Percentiles rank a stretch among this genome's conserved stretches.
Evolutionary conservation across 2,797 vertebrate species (phyloP).

Genomic region (Paguma larvata): DNA sequence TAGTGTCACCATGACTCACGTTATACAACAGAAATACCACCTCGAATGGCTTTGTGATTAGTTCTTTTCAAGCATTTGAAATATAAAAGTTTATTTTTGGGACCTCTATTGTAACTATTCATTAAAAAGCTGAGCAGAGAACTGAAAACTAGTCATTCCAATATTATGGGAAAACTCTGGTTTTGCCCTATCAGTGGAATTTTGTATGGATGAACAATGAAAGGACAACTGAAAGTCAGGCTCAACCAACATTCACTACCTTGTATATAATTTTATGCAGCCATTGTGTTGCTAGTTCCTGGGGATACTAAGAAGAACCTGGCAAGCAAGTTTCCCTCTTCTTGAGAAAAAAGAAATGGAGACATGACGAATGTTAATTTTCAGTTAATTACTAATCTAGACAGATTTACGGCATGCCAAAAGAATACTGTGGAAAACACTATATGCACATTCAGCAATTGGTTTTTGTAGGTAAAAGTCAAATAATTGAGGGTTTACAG

Average conservation of each 20-base stretch:
- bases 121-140: neutral
- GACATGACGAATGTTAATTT: neutral
- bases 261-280: neutral
- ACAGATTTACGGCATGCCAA: neutral
- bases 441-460: neutral
- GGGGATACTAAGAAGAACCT: neutral
- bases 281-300: neutral
- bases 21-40: neutral
- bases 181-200: neutral
- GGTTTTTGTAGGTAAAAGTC: neutral
- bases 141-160: neutral
- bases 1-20: neutral
- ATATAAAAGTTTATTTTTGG: neutral
- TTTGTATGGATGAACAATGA: neutral
- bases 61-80: neutral
- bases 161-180: neutral
- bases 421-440: neutral
- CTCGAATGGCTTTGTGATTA: neutral
- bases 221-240: neutral
- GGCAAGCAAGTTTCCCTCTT: neutral
- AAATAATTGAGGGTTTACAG: neutral
- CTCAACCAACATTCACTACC: neutral
- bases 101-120: neutral
- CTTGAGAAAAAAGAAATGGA: constrained; percentile 35
- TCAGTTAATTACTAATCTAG: neutral